Conservation (phyloP, 2,888 invertebrate genomes). For the Volucella bombylans region DNA sequence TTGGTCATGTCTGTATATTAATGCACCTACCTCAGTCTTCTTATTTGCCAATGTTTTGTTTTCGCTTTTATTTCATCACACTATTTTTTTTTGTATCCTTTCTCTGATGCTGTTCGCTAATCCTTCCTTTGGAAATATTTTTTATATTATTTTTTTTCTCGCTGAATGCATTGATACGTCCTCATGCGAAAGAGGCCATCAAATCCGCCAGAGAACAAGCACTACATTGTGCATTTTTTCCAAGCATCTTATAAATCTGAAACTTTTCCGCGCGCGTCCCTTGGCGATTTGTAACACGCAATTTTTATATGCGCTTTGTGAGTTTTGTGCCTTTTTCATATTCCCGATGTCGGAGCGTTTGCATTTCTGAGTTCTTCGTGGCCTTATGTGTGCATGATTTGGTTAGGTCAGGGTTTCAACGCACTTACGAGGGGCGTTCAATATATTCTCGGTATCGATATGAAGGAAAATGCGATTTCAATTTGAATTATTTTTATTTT, state of each 20-base stretch:
- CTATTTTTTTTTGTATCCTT: conserved; percentile 8
- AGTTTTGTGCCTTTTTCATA: conserved; percentile 5
- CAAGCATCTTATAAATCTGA: neutral
- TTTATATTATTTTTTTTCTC: neutral
- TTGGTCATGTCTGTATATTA: conserved; percentile 21
- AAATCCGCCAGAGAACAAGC: conserved; percentile 1
- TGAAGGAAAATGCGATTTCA: no score
- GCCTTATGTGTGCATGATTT: conserved; percentile 35
- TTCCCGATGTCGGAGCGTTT: neutral
- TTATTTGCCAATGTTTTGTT: conserved; percentile 31
- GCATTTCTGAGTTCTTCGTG: conserved; percentile 1
- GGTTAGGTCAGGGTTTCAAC: conserved; percentile 52
- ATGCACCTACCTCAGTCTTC: neutral
- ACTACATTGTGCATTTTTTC: neutral
- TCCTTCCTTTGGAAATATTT: conserved; percentile 8
- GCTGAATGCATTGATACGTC: conserved; percentile 21
- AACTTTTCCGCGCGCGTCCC: neutral
- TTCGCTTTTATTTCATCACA: conserved; percentile 36
- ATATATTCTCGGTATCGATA: no score
- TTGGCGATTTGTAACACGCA: conserved; percentile 26
- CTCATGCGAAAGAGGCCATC: conserved; percentile 54
- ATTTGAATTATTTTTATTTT: no score
- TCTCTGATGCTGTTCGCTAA: conserved; percentile 15
- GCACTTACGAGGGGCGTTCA: no score
- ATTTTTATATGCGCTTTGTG: conserved; percentile 2